Evolutionary conservation across 1,140 invertebrate genomes (phyloP).

Genomic region (Sitodiplosis mosellana): DNA sequence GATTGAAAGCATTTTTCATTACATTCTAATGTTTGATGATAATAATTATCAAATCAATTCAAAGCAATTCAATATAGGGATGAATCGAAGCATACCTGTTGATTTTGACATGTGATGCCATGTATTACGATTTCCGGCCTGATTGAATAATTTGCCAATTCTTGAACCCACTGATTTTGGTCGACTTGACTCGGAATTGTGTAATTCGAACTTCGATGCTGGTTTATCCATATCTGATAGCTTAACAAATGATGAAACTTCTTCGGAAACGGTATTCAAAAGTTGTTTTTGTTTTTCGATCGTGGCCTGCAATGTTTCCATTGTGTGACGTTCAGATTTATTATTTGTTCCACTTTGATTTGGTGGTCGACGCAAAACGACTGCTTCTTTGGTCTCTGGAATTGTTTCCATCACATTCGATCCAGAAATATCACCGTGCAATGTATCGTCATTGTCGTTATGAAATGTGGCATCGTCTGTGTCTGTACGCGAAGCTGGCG

Average conservation of each 20-base stretch:
- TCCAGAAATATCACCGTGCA: neutral
- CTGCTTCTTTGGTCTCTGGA: constrained; percentile 21
- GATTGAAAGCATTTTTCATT: too few species aligned
- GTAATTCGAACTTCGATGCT: constrained; percentile 16
- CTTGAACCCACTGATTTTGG: constrained; percentile 22
- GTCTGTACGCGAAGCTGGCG: constrained; percentile 20
- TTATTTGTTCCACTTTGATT: constrained; percentile 9
- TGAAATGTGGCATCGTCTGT: constrained; percentile 24
- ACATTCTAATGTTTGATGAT: too few species aligned
- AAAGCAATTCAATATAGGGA: too few species aligned
- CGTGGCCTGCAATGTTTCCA: constrained; percentile 22
- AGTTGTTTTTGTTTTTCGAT: constrained; percentile 25
- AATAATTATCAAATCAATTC: too few species aligned
- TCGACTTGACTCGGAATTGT: constrained; percentile 18
- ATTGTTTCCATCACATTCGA: constrained; percentile 19
- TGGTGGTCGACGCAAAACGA: constrained; percentile 10
- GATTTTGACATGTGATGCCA: constrained; percentile 29
- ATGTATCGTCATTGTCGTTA: constrained; percentile 12
- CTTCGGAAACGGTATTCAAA: constrained; percentile 21
- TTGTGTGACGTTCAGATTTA: neutral
- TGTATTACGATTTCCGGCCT: neutral
- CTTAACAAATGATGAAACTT: constrained; percentile 26
- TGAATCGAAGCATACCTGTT: too few species aligned
- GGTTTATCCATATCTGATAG: constrained; percentile 38
- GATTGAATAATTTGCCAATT: constrained; percentile 15